Evolutionary conservation across 2,113 vertebrate species (phyloP), one percentile per base, ranked within the genome.

Genomic region (Hippopotamus amphibius): DNA sequence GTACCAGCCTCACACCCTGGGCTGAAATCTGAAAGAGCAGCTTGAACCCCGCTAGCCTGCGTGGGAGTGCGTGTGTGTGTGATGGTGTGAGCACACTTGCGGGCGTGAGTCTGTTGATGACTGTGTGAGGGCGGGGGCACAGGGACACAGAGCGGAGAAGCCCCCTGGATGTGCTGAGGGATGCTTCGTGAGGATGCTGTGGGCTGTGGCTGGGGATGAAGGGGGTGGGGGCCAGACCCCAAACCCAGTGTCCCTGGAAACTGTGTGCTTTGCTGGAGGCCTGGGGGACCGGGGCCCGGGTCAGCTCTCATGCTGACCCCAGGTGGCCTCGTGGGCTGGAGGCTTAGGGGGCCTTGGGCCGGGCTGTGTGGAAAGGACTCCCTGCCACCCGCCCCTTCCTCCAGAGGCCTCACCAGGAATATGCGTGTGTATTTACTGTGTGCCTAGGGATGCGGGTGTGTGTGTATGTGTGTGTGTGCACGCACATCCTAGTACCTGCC

Each of bases 351-450:
- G 3, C 41, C 24, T 41, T 11, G 26, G 50, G 13, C 43, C 4
- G 61, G 33, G 41, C 16, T 43, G 14, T 46, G 28, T 74, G 59
- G n/a, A 33, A 76, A 81, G 53, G n/a, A 74, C 57, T 12, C 10
- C 30, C 30, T 66, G 22, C 7, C 0, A 0, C 2, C 6, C 33
- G 43, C 16, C 2, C 3, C 7, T 48, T 33, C 33, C 41, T 53
- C 37, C 37, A 61, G 77, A 68, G 28, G 48, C 43, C n/a, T 90
- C 57, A 2, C 13, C 16, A 0, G 3, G 41, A 33, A 15, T 48
- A 6, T 21, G 48, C 33, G 30, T 53, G 74, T 9, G 4, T 50
- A 55, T 55, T 17, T 1, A 17, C 53, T 1, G 53, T 17, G 15
- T 16, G 16, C 50, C 50, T 53, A 28, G 24, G 10, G 5, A 5